Evolutionary conservation across 64 coral and sea anemone genomes (phyloP).

Genomic region (Pachyseris speciosa): DNA sequence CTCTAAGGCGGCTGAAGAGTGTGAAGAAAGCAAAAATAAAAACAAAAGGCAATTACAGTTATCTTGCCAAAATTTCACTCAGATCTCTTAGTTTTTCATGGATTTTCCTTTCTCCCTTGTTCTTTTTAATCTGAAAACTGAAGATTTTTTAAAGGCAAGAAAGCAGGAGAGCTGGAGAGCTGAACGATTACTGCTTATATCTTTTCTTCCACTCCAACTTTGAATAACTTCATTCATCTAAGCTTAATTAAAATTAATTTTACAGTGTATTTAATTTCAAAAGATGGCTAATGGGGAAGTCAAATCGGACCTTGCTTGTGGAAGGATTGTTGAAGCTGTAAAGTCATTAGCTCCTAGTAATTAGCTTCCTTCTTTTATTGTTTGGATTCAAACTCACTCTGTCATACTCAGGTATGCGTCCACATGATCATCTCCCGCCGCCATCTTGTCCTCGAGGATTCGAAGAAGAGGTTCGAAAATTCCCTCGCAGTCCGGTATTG

Average conservation of each 20-base stretch:
- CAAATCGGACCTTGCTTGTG: too few species aligned
- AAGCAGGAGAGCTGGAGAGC: too few species aligned
- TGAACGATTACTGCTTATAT: too few species aligned
- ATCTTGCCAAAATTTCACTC: neutral
- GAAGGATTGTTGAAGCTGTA: neutral
- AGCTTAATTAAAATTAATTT: too few species aligned
- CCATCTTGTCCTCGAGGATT: slow-evolving; percentile 48
- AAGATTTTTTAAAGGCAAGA: too few species aligned
- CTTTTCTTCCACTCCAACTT: too few species aligned
- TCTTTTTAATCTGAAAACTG: too few species aligned
- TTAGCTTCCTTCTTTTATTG: neutral
- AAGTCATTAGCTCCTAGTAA: neutral
- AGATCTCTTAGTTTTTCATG: too few species aligned
- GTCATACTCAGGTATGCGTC: slow-evolving; percentile 63
- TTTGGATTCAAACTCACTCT: slow-evolving; percentile 28
- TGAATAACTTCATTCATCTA: too few species aligned
- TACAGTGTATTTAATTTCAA: too few species aligned
- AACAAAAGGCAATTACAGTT: neutral
- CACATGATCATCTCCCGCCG: slow-evolving; percentile 37
- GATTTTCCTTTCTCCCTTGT: too few species aligned
- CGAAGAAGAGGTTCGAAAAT: slow-evolving; percentile 61
- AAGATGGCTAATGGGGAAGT: too few species aligned
- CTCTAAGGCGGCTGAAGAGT: slow-evolving; percentile 64
- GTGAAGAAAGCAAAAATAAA: neutral
- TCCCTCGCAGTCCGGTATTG: slow-evolving; percentile 58